phyloP scores from a whole-genome alignment of 2,888 invertebrate genomes.

The Rhagium mordax region DNA sequence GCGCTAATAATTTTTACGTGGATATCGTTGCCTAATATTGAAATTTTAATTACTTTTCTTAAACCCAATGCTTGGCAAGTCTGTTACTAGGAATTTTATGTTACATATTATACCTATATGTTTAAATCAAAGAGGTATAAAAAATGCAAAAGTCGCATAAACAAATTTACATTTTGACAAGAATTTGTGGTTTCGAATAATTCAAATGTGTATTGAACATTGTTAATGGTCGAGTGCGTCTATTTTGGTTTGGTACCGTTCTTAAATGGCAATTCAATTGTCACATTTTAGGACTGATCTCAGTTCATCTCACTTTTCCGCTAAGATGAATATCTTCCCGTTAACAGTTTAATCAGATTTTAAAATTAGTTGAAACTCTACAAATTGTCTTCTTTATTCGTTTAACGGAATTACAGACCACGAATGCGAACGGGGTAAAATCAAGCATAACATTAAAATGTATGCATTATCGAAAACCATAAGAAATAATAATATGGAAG shows the following conservation, averaged over 20 bases:
- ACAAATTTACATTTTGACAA: too few species aligned
- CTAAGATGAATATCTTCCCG: constrained; percentile 6
- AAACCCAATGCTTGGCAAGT: too few species aligned
- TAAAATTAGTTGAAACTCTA: background rate
- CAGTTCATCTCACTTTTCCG: background rate
- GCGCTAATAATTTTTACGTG: too few species aligned
- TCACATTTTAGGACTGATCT: background rate
- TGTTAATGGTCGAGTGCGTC: background rate
- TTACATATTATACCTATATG: too few species aligned
- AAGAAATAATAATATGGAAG: background rate
- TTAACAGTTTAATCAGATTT: constrained; percentile 7
- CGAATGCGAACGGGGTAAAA: background rate
- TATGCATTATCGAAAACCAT: background rate
- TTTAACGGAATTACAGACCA: constrained; percentile 4
- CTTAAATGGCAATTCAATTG: background rate
- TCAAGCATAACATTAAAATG: background rate
- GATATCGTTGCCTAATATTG: too few species aligned
- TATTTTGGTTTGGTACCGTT: background rate
- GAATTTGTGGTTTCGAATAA: background rate
- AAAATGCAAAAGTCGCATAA: too few species aligned
- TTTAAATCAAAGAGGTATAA: too few species aligned
- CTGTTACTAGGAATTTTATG: too few species aligned
- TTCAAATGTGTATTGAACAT: background rate
- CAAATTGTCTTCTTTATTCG: background rate
- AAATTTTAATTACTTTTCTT: too few species aligned